phyloP scores from a whole-genome alignment of 2,888 invertebrate genomes.

The Eupithecia inturbata region DNA sequence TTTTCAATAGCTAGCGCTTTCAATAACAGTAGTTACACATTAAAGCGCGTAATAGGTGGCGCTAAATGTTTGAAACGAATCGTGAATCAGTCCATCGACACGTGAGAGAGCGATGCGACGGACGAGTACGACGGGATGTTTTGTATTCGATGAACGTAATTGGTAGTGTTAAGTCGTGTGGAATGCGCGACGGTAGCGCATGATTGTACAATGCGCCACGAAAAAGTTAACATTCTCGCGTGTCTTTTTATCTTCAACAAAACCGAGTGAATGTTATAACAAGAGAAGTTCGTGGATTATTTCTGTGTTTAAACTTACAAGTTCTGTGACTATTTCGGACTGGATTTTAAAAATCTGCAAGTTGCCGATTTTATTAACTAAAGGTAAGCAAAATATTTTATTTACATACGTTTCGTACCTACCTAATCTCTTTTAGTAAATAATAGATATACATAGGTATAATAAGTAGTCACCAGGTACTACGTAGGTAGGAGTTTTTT shows the following conservation, averaged over 20 bases:
- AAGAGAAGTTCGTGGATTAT: constrained; percentile 68
- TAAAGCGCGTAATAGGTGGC: constrained; percentile 55
- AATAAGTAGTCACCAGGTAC: neutral
- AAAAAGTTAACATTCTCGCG: constrained; percentile 72
- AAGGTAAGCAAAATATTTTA: constrained; percentile 59
- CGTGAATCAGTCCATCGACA: constrained; percentile 19
- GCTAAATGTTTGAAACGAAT: constrained; percentile 4
- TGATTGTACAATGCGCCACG: constrained; percentile 68
- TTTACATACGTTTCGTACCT: neutral
- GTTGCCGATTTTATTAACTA: constrained; percentile 44
- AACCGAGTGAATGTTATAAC: constrained; percentile 72
- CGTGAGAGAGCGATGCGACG: neutral
- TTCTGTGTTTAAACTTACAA: constrained; percentile 60
- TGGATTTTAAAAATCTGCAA: constrained; percentile 57
- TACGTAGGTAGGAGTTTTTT: too few relatives aligned
- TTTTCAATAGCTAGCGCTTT: constrained; percentile 46
- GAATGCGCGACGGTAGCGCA: constrained; percentile 67
- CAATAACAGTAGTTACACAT: constrained; percentile 20
- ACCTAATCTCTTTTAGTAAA: neutral
- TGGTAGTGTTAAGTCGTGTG: constrained; percentile 66
- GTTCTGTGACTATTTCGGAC: constrained; percentile 61
- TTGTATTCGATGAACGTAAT: constrained; percentile 78
- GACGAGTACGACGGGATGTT: constrained; percentile 47
- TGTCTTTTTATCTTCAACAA: constrained; percentile 64
- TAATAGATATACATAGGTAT: too few relatives aligned